Percentiles rank a stretch among this genome's conserved stretches.
Evolutionary conservation across 2,888 invertebrate genomes (phyloP).

Genomic region (Noctua pronuba): DNA sequence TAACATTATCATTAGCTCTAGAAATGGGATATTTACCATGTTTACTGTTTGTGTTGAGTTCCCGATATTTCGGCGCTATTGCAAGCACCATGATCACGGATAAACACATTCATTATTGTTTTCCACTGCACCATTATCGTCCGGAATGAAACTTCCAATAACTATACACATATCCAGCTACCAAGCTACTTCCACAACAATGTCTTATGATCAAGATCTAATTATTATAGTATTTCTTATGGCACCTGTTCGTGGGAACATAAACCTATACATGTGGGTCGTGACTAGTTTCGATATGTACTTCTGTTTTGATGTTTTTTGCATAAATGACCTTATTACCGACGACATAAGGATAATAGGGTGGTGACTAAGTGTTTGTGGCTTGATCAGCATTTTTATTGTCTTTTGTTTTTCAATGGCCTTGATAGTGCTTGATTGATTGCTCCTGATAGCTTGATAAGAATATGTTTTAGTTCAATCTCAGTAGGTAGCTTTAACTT

Average conservation of each 20-base stretch:
- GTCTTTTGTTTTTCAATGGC: slow-evolving; percentile 18
- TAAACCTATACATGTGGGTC: slow-evolving; percentile 48
- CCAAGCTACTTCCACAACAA: slow-evolving; percentile 38
- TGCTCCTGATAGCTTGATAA: background rate
- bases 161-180: slow-evolving; percentile 1
- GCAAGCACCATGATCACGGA: too few relatives aligned
- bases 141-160: slow-evolving; percentile 21
- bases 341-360: slow-evolving; percentile 39
- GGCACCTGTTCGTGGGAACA: slow-evolving; percentile 63
- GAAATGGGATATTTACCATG: too few relatives aligned
- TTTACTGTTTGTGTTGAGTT: too few relatives aligned
- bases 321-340: slow-evolving; percentile 52
- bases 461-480: background rate
- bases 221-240: slow-evolving; percentile 68
- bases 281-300: slow-evolving; percentile 65
- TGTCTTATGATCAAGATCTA: slow-evolving; percentile 60
- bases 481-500: background rate
- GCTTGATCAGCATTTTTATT: slow-evolving; percentile 26
- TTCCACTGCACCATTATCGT: background rate
- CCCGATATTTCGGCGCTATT: too few relatives aligned
- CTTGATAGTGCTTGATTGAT: slow-evolving; percentile 21
- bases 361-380: slow-evolving; percentile 38
- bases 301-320: slow-evolving; percentile 53
- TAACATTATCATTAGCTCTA: too few relatives aligned
- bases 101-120: background rate